Conservation (phyloP, 35 echinoderm and acorn worm genomes). For the Heliocidaris erythrogramma region DNA sequence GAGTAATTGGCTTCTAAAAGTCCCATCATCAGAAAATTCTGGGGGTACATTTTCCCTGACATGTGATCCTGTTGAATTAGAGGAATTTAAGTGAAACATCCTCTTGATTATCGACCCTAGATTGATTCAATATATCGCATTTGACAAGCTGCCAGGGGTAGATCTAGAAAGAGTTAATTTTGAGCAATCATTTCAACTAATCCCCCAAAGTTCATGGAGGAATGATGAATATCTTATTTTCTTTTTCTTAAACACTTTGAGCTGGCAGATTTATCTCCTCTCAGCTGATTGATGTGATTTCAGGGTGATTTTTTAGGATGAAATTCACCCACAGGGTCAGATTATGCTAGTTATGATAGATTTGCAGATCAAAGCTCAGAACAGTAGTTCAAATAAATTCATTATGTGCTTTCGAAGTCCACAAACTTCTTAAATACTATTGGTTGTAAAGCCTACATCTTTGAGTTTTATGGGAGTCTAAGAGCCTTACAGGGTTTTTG, state of each 20-base stretch:
- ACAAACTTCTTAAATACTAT: not conserved
- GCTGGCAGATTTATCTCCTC: not conserved
- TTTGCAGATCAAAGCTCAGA: not conserved
- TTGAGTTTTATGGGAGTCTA: not conserved
- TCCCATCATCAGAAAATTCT: slow-evolving; percentile 16
- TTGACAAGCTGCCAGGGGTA: slow-evolving; percentile 15
- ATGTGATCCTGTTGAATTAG: not conserved
- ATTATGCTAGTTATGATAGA: not conserved
- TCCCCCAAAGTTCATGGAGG: not conserved
- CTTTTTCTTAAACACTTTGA: not conserved
- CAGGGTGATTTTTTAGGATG: not conserved
- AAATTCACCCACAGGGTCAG: not conserved
- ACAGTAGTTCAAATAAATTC: not conserved
- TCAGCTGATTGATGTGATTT: not conserved
- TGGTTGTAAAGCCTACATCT: not conserved
- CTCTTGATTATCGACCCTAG: not conserved
- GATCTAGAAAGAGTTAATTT: not conserved
- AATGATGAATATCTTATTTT: not conserved
- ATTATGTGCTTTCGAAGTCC: not conserved
- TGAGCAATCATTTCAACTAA: slow-evolving; percentile 11
- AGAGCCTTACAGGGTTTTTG: not conserved
- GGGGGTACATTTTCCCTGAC: not conserved
- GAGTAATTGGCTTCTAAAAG: slow-evolving; percentile 4
- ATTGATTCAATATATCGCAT: not conserved
- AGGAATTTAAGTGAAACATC: slow-evolving; percentile 37